Evolutionary conservation across 2,113 vertebrate genomes (phyloP), one percentile per base, ranked within the genome.

Genomic region (Zingel zingel): DNA sequence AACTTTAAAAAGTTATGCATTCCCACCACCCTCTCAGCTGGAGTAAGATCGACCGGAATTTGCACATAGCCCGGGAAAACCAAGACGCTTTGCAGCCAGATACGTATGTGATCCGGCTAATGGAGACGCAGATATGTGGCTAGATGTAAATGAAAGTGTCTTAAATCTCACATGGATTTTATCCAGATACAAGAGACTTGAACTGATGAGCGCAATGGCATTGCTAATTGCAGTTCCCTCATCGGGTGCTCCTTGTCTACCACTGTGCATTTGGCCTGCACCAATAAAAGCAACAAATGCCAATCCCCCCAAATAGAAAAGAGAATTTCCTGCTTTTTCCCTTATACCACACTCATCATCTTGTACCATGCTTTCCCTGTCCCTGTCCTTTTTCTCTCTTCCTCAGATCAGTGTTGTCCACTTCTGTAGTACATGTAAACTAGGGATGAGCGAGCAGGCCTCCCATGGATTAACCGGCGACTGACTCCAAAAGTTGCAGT

Each of bases 381-480:
- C 12, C 58, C n/a, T n/a, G n/a, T n/a, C n/a, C 57, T 51, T 33
- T 79, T 70, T 18, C 66, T 79, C 65, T 53, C 39, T 70, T 10
- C 54, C 65, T 30, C 67, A 69, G 53, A 76, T 79, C 58, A 48
- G 74, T 66, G 50, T 67, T 69, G 79, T 85, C 67, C 11, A 78
- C 70, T 21, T 74, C 48, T 77, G 65, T 56, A 54, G 63, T 83
- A 71, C 74, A 61, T 81, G 62, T 84, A 85, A 91, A 82, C 83
- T 50, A 48, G 53, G 62, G 79, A 86, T 89, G 81, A 90, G 72
- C 12, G 11, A 77, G 51, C 62, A 67, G 84, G 45, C 66, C 70
- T 83, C 76, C 86, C 45, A 25, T 61, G 87, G 91, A 94, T 95
- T 93, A 94, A 86, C 88, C 51, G 48, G 47, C n/a, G 85, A 74